Evolutionary conservation across 2,113 vertebrate genomes (phyloP), one percentile per base, ranked within the genome.

Genomic region (Rana temporaria): DNA sequence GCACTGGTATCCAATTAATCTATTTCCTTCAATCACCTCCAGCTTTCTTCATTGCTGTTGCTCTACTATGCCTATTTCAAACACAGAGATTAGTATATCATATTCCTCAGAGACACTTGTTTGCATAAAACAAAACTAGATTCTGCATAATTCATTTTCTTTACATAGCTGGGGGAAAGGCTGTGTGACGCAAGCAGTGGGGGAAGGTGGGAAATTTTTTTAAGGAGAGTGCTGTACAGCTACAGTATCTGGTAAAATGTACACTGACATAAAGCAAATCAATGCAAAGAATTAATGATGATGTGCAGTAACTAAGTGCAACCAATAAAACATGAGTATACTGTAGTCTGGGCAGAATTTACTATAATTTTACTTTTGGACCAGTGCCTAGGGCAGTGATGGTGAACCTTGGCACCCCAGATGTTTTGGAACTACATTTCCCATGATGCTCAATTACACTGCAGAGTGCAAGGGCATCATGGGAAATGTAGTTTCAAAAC

Each of bases 111-210:
- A 81, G 67, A 81, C 57, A 53, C 57, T 81, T 81, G 78, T 81
- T 71, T 62, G 67, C 56, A 60, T 79, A 79, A 70, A 79, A 68
- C 66, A 30, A 30, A 57, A 59, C 65, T 68, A 48, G 32, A 79
- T 70, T 79, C 14, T 79, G 78, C 78, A 79, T 79, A 69, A 79
- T 79, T 79, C 16, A 79, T 81, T 63, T 55, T 71, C 67, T 71
- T 71, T 60, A 71, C 34, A 71, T 70, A 80, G 70, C 32, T 71
- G 57, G 66, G 60, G 24, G 52, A 42, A 70, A 12, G 53, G 22
- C 38, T 62, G 38, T 69, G 38, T 69, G 67, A 69, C 22, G 67
- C n/a, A 18, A n/a, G 55, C 42, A 14, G 53, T 34, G 26, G 56
- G 30, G 30, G 32, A 42, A 20, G 56, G 34, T 60, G 32, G 66